Evolutionary conservation across 2,797 vertebrate genomes (phyloP), one percentile per base, ranked within the genome.

Genomic region (Pampus argenteus): DNA sequence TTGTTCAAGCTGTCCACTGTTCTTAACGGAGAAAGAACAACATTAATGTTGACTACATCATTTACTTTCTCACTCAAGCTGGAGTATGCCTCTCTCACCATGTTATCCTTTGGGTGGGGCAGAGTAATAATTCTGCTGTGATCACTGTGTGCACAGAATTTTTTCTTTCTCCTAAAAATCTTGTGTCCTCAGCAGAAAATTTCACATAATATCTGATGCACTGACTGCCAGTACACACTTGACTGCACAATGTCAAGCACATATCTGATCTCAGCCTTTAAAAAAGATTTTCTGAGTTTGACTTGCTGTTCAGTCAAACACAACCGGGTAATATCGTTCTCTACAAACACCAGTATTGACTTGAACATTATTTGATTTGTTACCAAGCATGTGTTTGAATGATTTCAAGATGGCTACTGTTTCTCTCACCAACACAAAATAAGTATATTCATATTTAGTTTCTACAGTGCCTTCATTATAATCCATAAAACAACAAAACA

Each of bases 301-400:
- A 36, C 42, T 57, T 49, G 11, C 31, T 29, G 48, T n/a, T n/a
- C n/a, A n/a, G n/a, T n/a, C n/a, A n/a, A n/a, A 64, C 17, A 47
- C 25, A 57, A 42, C 65, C 34, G 60, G 55, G 50, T 45, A 23
- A 58, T 28, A 52, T 38, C 60, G 38, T 40, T 49, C n/a, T 69
- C 34, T 45, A 51, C 66, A 62, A 63, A 66, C 34, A 62, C 14
- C 15, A 17, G 6, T 56, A 75, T 70, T 70, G 60, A 78, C 44
- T 59, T 57, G 23, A 48, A 4, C 18, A 50, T 58, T 36, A 75
- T 78, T 76, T 50, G 60, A 78, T 57, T 31, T 62, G 28, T 50
- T 48, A 60, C 23, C n/a, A n/a, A n/a, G n/a, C n/a, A n/a, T n/a
- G 51, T 15, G 38, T 58, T 25, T 31, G 11, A 52, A 55, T 62